Evolutionary conservation across 2,113 vertebrate genomes (phyloP).

Genomic region (Myrmophylax atrothorax): DNA sequence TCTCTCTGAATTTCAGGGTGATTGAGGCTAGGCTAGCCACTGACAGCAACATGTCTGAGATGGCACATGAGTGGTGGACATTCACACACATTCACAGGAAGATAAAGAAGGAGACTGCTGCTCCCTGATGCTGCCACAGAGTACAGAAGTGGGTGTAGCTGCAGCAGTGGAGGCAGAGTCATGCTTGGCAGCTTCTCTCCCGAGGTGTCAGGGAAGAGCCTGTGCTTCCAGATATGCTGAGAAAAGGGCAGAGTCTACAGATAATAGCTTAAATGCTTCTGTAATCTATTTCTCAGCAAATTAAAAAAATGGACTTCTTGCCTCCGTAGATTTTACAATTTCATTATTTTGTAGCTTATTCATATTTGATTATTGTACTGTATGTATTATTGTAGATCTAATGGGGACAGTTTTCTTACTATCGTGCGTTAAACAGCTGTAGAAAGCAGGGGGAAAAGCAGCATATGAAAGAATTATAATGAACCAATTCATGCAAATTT

Average conservation of each 20-base stretch:
- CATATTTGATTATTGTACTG: neutral
- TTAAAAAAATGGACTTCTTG: neutral
- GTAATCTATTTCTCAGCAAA: neutral
- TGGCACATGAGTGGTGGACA: neutral
- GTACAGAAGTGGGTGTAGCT: conserved; percentile 2
- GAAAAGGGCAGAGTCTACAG: neutral
- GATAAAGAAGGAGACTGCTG: neutral
- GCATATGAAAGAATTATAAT: neutral
- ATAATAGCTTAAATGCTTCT: neutral
- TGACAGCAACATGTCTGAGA: neutral
- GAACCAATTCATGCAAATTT: neutral
- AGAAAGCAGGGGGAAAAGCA: neutral
- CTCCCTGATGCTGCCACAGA: neutral
- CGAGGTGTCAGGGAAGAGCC: neutral
- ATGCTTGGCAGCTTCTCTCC: neutral
- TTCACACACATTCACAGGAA: neutral
- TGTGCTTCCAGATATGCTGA: neutral
- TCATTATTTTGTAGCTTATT: conserved; percentile 9
- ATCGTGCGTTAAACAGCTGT: neutral
- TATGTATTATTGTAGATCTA: neutral
- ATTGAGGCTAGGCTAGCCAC: neutral
- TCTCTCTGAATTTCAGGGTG: neutral
- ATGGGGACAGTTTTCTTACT: neutral
- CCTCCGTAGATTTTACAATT: neutral
- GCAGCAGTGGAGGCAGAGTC: neutral